phyloP scores from a whole-genome alignment of 1,140 invertebrate species.

The silkworm (Bombyx mori) region DNA sequence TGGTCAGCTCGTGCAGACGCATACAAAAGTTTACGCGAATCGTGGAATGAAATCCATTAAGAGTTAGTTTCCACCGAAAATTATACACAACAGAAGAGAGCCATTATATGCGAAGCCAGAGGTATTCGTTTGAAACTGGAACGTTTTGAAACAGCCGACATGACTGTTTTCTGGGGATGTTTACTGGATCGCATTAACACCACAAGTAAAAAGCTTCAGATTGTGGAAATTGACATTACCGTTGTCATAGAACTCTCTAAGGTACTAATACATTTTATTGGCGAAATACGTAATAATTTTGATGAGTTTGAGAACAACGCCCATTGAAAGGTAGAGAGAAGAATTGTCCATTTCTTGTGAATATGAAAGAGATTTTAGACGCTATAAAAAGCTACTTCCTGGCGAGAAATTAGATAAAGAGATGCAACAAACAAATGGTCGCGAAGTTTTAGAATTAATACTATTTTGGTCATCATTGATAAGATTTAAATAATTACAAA shows the following conservation, averaged over 20 bases:
- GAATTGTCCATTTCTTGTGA: neutral
- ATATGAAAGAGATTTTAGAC: conserved; percentile 3
- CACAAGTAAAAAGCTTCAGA: conserved; percentile 12
- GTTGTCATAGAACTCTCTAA: conserved; percentile 1
- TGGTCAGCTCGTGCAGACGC: conserved; percentile 16
- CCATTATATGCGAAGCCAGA: conserved; percentile 12
- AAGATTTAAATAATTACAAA: neutral
- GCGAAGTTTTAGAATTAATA: neutral
- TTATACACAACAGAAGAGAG: conserved; percentile 13
- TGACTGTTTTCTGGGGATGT: conserved; percentile 11
- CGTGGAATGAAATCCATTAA: conserved; percentile 16
- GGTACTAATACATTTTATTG: conserved; percentile 3
- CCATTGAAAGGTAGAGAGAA: neutral
- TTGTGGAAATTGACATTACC: conserved; percentile 3
- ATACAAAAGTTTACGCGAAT: conserved; percentile 16
- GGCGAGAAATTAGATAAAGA: neutral
- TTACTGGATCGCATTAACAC: conserved; percentile 8
- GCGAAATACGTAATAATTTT: neutral
- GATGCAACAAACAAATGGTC: conserved; percentile 1
- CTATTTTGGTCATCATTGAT: neutral
- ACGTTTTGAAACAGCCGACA: conserved; percentile 10
- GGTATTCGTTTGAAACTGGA: conserved; percentile 16
- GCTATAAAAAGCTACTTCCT: conserved; percentile 2
- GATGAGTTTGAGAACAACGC: neutral
- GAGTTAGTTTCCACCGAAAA: conserved; percentile 12